Evolutionary conservation across 2,888 invertebrate species (phyloP).

Genomic region (Stenodera caucasica): DNA sequence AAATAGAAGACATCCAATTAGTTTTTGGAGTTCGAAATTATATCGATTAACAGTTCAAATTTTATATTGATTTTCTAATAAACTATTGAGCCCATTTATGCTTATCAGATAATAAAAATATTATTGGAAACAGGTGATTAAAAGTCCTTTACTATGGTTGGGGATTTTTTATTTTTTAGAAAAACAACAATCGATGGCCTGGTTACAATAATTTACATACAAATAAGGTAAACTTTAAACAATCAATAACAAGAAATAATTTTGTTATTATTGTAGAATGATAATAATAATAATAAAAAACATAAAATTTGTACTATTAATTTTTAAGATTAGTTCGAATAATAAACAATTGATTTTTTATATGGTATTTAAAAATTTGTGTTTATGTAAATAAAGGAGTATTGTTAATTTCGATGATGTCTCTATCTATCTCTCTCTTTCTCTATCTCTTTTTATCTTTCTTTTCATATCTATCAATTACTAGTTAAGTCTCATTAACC

Average conservation of each 20-base stretch:
- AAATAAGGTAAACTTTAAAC: background rate
- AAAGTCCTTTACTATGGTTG: constrained; percentile 21
- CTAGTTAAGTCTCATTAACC: constrained; percentile 2
- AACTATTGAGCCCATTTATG: too few species aligned
- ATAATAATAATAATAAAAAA: too few species aligned
- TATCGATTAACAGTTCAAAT: too few species aligned
- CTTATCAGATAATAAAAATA: background rate
- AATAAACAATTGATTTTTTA: too few species aligned
- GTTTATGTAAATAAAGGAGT: background rate
- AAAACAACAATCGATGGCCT: background rate
- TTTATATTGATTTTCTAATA: too few species aligned
- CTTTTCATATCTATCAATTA: background rate
- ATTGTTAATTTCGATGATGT: background rate
- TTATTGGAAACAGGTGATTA: constrained; percentile 26
- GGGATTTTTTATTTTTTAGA: background rate
- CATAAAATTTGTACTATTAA: too few species aligned
- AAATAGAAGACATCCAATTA: background rate
- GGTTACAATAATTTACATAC: background rate
- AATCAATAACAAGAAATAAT: background rate
- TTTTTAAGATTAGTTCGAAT: too few species aligned
- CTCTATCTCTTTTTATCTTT: background rate
- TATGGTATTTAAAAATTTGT: too few species aligned
- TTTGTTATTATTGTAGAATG: too few species aligned
- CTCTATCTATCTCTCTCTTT: too few species aligned
- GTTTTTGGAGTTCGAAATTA: background rate